A percentile compares a stretch with the other conserved stretches of the same genome.
These are phyloP conservation scores for Andrena minutula DNA, from an alignment of 2,888 invertebrate species.

Conservation along the genomic window DNA sequence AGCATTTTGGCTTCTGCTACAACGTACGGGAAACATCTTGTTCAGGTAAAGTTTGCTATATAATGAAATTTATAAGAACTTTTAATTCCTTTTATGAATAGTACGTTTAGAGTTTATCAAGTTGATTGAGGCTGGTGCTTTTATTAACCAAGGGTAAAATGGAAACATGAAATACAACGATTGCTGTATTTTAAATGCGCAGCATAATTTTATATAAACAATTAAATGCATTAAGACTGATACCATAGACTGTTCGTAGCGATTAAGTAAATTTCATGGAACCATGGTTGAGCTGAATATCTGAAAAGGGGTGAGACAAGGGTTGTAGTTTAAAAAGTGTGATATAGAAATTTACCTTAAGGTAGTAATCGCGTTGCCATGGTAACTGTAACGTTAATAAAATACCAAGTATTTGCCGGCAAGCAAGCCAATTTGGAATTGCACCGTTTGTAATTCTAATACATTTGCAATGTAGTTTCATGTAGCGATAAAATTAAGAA, in stretches of 20 bases:
- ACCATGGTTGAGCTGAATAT: background rate
- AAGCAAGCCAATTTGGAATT: slow-evolving; percentile 22
- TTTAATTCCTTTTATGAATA: background rate
- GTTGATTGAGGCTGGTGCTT: background rate
- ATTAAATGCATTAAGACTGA: slow-evolving; percentile 53
- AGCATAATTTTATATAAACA: slow-evolving; percentile 14
- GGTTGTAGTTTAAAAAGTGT: background rate
- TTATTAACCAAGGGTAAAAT: background rate
- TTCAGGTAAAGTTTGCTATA: background rate
- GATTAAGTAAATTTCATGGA: slow-evolving; percentile 39
- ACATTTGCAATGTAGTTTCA: background rate
- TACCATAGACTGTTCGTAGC: slow-evolving; percentile 50
- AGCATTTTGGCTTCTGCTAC: background rate
- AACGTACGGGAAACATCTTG: background rate
- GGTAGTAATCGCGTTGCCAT: background rate
- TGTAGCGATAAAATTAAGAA: background rate
- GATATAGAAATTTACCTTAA: too few species aligned
- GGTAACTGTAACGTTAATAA: background rate
- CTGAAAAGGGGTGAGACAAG: background rate
- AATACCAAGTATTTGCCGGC: background rate
- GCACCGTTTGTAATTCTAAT: slow-evolving; percentile 48
- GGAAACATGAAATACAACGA: background rate
- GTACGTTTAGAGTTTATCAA: background rate
- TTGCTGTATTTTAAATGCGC: background rate
- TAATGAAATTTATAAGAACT: background rate